A percentile compares a stretch with the other conserved stretches of the same genome.
Evolutionary conservation across 2,113 vertebrate genomes (phyloP).

Genomic region (Actenoides hombroni): DNA sequence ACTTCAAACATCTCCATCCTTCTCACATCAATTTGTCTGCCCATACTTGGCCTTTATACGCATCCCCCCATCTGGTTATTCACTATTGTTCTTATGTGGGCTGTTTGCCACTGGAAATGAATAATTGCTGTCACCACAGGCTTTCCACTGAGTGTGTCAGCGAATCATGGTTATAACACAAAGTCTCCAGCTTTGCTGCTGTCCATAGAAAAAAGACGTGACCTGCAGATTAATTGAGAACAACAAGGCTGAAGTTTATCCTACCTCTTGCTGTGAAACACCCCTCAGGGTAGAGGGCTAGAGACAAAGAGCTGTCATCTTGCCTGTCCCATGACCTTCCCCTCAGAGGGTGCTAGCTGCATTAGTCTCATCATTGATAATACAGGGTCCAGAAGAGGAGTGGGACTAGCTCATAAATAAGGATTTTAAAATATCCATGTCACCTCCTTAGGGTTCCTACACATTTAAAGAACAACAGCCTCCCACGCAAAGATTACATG

Average conservation of each 20-base stretch:
- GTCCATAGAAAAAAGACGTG: not conserved
- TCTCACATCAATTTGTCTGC: not conserved
- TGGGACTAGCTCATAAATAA: not conserved
- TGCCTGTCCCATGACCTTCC: not conserved
- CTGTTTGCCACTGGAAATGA: conserved; percentile 27
- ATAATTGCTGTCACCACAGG: not conserved
- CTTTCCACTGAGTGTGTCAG: not conserved
- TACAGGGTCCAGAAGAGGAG: not conserved
- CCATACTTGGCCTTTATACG: not conserved
- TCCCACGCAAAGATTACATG: not conserved
- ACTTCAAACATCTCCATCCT: not conserved
- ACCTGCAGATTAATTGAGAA: conserved; percentile 10
- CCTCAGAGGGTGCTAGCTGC: not conserved
- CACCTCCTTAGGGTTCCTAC: not conserved
- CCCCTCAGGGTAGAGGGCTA: not conserved
- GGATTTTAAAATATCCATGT: not conserved
- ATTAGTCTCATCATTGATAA: not conserved
- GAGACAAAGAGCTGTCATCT: not conserved
- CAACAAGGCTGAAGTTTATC: not conserved
- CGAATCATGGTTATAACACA: fast-evolving
- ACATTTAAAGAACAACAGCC: not conserved
- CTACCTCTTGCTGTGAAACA: not conserved
- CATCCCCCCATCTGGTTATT: not conserved
- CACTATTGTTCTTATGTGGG: not conserved
- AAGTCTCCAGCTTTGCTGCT: not conserved